These are phyloP conservation scores for Amblyopsis hoosieri DNA, from an alignment of 2,797 vertebrate species.

Conservation along the genomic window DNA sequence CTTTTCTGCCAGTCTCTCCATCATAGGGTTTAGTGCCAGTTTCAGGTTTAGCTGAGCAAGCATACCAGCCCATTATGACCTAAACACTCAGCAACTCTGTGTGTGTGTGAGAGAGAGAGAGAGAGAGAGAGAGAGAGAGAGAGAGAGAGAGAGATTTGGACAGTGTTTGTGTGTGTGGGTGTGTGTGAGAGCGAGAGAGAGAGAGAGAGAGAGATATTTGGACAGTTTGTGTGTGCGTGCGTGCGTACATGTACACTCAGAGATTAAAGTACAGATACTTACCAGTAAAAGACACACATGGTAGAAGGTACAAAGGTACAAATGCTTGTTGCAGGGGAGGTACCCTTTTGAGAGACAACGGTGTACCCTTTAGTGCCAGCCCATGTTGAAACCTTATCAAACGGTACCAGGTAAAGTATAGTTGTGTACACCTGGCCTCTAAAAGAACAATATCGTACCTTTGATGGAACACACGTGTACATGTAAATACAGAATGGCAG, in stretches of 20 bases:
- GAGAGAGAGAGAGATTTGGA: background rate
- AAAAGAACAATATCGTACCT: too few relatives aligned
- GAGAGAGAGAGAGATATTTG: too few relatives aligned
- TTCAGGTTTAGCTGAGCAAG: slow-evolving; percentile 74
- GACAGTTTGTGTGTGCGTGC: background rate
- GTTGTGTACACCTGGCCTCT: too few relatives aligned
- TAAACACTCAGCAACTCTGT: slow-evolving; percentile 40
- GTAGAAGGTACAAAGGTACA: too few relatives aligned
- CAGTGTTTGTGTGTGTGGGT: background rate
- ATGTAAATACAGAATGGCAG: too few relatives aligned
- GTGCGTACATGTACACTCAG: too few relatives aligned
- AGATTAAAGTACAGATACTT: background rate
- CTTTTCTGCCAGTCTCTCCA: slow-evolving; percentile 26
- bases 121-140: slow-evolving; percentile 3
- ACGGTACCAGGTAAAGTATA: too few relatives aligned
- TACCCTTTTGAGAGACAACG: too few relatives aligned
- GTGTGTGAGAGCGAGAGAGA: background rate
- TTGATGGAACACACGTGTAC: too few relatives aligned
- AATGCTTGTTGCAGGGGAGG: background rate
- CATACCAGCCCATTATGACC: slow-evolving; percentile 53
- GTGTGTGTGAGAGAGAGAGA: slow-evolving; percentile 7
- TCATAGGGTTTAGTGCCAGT: slow-evolving; percentile 59
- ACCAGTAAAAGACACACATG: too few relatives aligned
- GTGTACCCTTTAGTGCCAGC: too few relatives aligned
- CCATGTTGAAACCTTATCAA: too few relatives aligned